A percentile compares a stretch with the other conserved stretches of the same genome.
Conservation (phyloP, 2,113 vertebrate genomes). For the Symphodus melops region DNA sequence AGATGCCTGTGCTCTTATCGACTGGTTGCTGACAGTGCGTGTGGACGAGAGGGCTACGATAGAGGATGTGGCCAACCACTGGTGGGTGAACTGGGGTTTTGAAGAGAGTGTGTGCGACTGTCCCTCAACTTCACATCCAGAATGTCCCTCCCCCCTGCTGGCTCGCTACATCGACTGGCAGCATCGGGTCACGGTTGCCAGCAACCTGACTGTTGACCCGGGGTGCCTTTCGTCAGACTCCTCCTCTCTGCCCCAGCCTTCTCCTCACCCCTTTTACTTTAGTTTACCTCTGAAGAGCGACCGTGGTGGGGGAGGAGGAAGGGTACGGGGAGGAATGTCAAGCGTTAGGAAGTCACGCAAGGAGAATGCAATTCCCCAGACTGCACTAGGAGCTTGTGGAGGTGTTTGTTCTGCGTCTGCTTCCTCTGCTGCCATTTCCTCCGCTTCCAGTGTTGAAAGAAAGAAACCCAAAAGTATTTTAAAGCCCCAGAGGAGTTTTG, state of each 20-base stretch:
- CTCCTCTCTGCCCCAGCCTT: slow-evolving; percentile 31
- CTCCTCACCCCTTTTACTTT: slow-evolving; percentile 60
- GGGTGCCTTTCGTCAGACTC: slow-evolving; percentile 45
- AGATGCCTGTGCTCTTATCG: slow-evolving; percentile 84
- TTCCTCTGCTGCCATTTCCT: slow-evolving; percentile 26
- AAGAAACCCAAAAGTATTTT: slow-evolving; percentile 85
- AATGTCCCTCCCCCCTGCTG: slow-evolving; percentile 81
- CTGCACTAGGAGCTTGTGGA: slow-evolving; percentile 45
- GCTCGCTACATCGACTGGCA: slow-evolving; percentile 85
- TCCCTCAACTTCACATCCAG: slow-evolving; percentile 64
- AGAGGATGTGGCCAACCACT: slow-evolving; percentile 85
- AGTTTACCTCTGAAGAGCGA: slow-evolving; percentile 63
- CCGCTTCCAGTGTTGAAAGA: slow-evolving; percentile 56
- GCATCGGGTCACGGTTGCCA: slow-evolving; percentile 63
- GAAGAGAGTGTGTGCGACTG: slow-evolving; percentile 83
- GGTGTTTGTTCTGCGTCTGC: slow-evolving; percentile 34
- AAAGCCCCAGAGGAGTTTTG: slow-evolving; percentile 83
- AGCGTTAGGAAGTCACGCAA: slow-evolving; percentile 85
- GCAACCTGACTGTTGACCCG: slow-evolving; percentile 38
- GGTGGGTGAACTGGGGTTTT: slow-evolving; percentile 87
- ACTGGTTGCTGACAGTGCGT: slow-evolving; percentile 83
- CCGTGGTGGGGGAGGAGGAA: slow-evolving; percentile 41
- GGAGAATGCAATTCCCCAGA: slow-evolving; percentile 81
- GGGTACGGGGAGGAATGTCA: slow-evolving; percentile 48
- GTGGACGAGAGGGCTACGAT: slow-evolving; percentile 82